These are phyloP conservation scores for Portevinia maculata DNA, from an alignment of 2,888 invertebrate genomes.

Conservation along the genomic window DNA sequence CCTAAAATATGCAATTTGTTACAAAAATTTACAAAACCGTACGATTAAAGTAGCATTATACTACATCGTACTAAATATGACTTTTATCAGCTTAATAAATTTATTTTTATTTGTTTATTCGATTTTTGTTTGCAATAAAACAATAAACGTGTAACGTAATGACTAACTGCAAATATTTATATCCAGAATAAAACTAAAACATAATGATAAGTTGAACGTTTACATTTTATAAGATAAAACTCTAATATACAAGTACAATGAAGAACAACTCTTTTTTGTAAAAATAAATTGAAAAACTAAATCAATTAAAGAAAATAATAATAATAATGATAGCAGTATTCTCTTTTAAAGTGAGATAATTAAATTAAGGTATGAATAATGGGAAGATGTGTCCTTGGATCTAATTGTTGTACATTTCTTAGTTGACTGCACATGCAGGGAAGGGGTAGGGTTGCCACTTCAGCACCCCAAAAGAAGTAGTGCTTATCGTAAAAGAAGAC, in stretches of 20 bases:
- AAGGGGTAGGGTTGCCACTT: too few relatives aligned
- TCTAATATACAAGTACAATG: not conserved
- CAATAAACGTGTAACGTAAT: not conserved
- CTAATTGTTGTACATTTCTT: too few relatives aligned
- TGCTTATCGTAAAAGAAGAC: too few relatives aligned
- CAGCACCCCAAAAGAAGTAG: too few relatives aligned
- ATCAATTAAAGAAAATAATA: conserved; percentile 6
- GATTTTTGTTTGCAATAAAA: not conserved
- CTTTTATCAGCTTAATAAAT: conserved; percentile 25
- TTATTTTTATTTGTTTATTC: not conserved
- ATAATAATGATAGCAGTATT: too few relatives aligned
- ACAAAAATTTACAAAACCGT: conserved; percentile 31
- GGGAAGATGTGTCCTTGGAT: too few relatives aligned
- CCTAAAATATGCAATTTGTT: conserved; percentile 7
- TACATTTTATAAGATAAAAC: not conserved
- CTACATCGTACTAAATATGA: not conserved
- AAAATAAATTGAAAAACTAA: conserved; percentile 34
- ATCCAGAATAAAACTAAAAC: not conserved
- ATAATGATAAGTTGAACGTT: conserved; percentile 9
- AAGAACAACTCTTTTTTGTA: conserved; percentile 27
- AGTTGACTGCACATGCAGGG: too few relatives aligned
- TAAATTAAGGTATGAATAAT: too few relatives aligned
- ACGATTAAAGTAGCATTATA: conserved; percentile 16
- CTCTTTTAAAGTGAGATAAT: too few relatives aligned
- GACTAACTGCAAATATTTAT: not conserved